Percentiles rank a stretch among this genome's conserved stretches.
Conservation (phyloP, 2,888 invertebrate species). For the Xestia ashworthii region DNA sequence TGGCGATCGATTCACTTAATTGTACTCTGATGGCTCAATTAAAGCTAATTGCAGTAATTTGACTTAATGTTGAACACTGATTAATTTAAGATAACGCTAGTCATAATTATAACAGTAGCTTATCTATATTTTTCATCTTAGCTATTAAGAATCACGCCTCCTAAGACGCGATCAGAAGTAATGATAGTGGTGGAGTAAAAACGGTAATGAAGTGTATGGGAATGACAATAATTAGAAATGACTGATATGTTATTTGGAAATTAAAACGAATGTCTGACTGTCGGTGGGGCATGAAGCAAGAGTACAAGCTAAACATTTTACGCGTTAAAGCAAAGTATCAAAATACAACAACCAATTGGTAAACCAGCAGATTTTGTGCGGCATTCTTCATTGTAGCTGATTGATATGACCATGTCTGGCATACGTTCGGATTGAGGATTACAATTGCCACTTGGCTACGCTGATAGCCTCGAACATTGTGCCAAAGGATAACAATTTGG, state of each 20-base stretch:
- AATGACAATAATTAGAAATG: conserved; percentile 15
- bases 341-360: conserved; percentile 31
- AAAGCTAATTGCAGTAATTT: conserved; percentile 67
- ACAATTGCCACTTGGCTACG: conserved; percentile 48
- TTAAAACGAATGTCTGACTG: not conserved
- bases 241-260: not conserved
- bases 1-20: conserved; percentile 68
- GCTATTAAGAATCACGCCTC: conserved; percentile 28
- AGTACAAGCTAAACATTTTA: not conserved
- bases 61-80: conserved; percentile 61
- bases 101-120: conserved; percentile 62
- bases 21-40: conserved; percentile 70
- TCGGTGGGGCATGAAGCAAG: not conserved
- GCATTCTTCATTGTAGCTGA: conserved; percentile 45
- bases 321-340: conserved; percentile 6
- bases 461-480: conserved; percentile 11
- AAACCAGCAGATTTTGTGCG: conserved; percentile 26
- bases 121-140: conserved; percentile 56
- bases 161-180: conserved; percentile 34
- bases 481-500: conserved; percentile 52
- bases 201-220: conserved; percentile 2
- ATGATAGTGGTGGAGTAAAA: conserved; percentile 24
- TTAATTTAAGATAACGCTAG: conserved; percentile 64
- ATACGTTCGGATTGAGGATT: conserved; percentile 51
- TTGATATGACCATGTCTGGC: conserved; percentile 60